phyloP scores from a whole-genome alignment of 2,888 invertebrate species.

The Napeogenes inachia region DNA sequence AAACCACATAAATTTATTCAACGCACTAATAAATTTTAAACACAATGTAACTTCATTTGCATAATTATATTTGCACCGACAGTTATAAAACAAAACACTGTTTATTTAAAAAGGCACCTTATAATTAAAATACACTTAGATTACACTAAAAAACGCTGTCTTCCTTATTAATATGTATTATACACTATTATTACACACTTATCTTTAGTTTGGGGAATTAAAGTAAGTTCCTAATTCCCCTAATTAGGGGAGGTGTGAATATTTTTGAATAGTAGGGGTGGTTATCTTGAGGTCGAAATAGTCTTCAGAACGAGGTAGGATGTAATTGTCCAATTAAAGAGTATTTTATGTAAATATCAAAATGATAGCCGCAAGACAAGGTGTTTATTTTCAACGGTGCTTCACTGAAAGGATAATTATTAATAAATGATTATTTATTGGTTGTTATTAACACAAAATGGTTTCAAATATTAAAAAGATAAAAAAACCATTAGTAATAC shows the following conservation, averaged over 20 bases:
- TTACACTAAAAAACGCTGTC: conserved; percentile 12
- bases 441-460: not conserved
- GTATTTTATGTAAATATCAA: conserved; percentile 67
- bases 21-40: conserved; percentile 11
- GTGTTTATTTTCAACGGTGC: conserved; percentile 30
- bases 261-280: conserved; percentile 42
- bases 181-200: conserved; percentile 58
- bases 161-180: conserved; percentile 41
- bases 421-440: conserved; percentile 1
- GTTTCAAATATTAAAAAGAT: not conserved
- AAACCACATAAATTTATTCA: conserved; percentile 12
- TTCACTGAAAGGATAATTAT: conserved; percentile 10
- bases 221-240: conserved; percentile 57
- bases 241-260: conserved; percentile 76
- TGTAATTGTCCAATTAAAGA: conserved; percentile 75
- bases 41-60: conserved; percentile 5
- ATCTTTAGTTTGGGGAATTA: conserved; percentile 49
- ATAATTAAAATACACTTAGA: not conserved
- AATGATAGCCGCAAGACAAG: conserved; percentile 34
- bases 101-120: conserved; percentile 2
- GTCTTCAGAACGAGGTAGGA: conserved; percentile 41
- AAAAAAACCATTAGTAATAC: not conserved
- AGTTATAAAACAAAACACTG: conserved; percentile 4
- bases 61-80: conserved; percentile 5
- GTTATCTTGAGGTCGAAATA: conserved; percentile 11